Percentiles rank a stretch among this genome's conserved stretches.
These are phyloP conservation scores for Trachurus trachurus DNA, from an alignment of 2,797 vertebrate species.

Conservation along the genomic window DNA sequence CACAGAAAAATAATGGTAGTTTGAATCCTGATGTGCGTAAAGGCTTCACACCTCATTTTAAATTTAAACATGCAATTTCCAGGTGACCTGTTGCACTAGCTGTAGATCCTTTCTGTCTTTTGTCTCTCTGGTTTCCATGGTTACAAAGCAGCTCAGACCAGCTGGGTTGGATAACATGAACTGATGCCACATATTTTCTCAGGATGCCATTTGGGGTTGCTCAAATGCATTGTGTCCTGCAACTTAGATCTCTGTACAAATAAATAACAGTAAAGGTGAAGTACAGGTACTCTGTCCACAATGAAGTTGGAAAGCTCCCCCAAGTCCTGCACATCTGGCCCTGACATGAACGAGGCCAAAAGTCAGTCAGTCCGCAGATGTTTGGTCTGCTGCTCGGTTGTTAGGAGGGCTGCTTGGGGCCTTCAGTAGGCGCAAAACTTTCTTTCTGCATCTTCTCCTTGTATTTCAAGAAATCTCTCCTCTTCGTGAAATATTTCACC, in stretches of 20 bases:
- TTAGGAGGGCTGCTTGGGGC: constrained; percentile 73
- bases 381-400: neutral
- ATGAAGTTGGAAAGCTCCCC: neutral
- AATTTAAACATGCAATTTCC: neutral
- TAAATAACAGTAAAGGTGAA: constrained; percentile 49
- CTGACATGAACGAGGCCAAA: neutral
- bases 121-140: neutral
- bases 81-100: neutral
- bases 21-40: no score
- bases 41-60: no score
- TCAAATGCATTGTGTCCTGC: neutral
- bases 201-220: neutral
- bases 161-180: neutral
- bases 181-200: neutral
- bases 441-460: constrained; percentile 91
- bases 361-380: neutral
- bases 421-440: constrained; percentile 85
- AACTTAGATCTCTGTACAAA: constrained; percentile 32
- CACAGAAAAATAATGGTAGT: neutral
- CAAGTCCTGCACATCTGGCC: neutral
- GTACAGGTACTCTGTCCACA: neutral
- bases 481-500: constrained; percentile 95
- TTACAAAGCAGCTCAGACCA: neutral
- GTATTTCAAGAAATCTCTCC: constrained; percentile 95
- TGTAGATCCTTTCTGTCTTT: neutral